Percentiles rank a stretch among this genome's conserved stretches.
Conservation (phyloP, 2,113 vertebrate genomes). For the Melanostigma gelatinosum region DNA sequence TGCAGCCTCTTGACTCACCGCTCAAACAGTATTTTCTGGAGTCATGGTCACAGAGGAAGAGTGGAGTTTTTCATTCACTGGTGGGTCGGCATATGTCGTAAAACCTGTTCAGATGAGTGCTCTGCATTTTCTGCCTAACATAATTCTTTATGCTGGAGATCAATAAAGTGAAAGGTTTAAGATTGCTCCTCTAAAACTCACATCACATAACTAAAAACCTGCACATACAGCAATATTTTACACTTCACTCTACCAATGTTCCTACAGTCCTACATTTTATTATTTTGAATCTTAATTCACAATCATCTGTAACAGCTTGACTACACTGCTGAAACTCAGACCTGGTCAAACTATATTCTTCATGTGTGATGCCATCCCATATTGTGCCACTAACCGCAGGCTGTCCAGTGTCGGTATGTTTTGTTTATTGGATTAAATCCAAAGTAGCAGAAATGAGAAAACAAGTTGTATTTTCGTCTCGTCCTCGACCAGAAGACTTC, state of each 20-base stretch:
- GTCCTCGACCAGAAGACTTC: neutral
- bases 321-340: too few relatives aligned
- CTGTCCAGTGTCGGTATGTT: neutral
- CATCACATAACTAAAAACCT: too few relatives aligned
- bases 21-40: conserved; percentile 44
- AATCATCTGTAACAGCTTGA: too few relatives aligned
- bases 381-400: neutral
- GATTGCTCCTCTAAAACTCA: conserved; percentile 18
- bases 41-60: conserved; percentile 43
- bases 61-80: conserved; percentile 16
- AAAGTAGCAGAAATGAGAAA: neutral
- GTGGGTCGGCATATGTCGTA: conserved; percentile 32
- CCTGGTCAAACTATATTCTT: too few relatives aligned
- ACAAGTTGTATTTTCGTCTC: neutral
- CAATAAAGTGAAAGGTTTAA: too few relatives aligned
- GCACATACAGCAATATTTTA: too few relatives aligned
- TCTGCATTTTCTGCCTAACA: conserved; percentile 1
- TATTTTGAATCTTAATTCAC: too few relatives aligned
- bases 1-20: conserved; percentile 33
- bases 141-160: neutral
- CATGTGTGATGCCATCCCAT: neutral
- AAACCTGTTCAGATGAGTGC: conserved; percentile 28
- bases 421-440: neutral
- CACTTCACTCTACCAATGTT: too few relatives aligned
- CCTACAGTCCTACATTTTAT: too few relatives aligned